Base-by-base conservation (phyloP, 2,113 vertebrate species). In the Bucco capensis region DNA sequence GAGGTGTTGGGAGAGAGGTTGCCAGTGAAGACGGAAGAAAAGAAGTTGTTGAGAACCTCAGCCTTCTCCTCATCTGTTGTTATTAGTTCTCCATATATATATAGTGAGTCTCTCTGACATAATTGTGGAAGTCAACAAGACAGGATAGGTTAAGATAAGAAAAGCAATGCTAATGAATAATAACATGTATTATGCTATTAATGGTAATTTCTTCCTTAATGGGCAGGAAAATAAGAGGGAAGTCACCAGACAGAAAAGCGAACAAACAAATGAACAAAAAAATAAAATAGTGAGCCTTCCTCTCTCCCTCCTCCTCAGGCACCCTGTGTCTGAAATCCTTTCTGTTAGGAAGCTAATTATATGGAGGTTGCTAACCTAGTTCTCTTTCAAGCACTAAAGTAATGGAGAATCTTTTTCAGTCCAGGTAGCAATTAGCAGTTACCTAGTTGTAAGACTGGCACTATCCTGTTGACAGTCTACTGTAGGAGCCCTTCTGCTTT, bases 301-400 rank as follows among this genome's bases (percentile, higher is more conserved):
- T 84, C 31, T 78, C 31, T 90, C 30, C 22, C 14, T 67, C 30
- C 75, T 91, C 31, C 58, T 83, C 56, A 38, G 61, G 22, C 69
- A 67, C 74, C 21, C 14, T 78, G n/a, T 2, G 1, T 56, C 31
- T 83, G 79, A 83, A 83, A 72, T 83, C 14, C n/a, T 92, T 91
- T 80, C 27, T 90, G 33, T 86, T 88, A 88, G 83, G 61, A 69
- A 75, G 57, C 57, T 88, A 88, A 90, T 95, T 94, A 94, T 53
- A 46, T 4, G 3, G 58, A 78, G 74, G 30, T 81, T 83, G 28
- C 61, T 75, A 86, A 64, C 49, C 76, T 33, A 75, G 33, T 69
- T 74, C 9, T 75, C 33, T 92, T 86, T 94, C 71, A 92, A 86
- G 40, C 72, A 35, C 58, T 69, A 30, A 88, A 84, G 65, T 69